Evolutionary conservation across 2,888 invertebrate genomes (phyloP).

Genomic region (Cryptosula pallasiana): DNA sequence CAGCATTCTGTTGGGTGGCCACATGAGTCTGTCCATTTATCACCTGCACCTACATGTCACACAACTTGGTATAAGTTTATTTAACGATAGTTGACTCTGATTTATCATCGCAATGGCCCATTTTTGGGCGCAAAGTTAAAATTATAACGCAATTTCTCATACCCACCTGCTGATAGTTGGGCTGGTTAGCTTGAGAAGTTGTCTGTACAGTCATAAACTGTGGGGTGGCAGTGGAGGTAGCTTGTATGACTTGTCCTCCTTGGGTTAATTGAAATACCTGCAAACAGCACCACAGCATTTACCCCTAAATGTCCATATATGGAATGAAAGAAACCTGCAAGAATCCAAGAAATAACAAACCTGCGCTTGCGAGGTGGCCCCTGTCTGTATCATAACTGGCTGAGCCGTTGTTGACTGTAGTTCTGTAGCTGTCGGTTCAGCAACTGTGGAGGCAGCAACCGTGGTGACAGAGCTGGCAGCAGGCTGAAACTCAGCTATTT

Average conservation of each 20-base stretch:
- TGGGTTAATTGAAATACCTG: conserved; percentile 16
- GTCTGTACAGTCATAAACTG: conserved; percentile 24
- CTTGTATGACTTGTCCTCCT: neutral
- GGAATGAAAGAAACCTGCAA: no score
- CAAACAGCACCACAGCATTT: no score
- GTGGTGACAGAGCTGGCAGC: neutral
- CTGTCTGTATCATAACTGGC: conserved; percentile 11
- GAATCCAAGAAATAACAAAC: neutral
- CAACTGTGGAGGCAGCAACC: neutral
- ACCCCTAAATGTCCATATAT: no score
- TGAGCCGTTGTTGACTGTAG: neutral
- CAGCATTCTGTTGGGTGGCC: conserved; percentile 15
- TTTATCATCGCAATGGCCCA: no score
- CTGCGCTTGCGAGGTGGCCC: neutral
- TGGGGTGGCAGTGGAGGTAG: neutral
- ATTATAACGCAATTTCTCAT: neutral
- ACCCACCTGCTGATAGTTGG: conserved; percentile 14
- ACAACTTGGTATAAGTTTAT: no score
- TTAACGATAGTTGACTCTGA: no score
- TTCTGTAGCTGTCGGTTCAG: neutral
- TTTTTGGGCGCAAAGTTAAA: no score
- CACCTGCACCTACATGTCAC: conserved; percentile 6
- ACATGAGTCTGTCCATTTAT: conserved; percentile 11
- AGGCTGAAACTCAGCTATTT: conserved; percentile 8
- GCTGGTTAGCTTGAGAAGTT: neutral